These are phyloP conservation scores for Ciconia boyciana DNA, from an alignment of 2,113 vertebrate species.

Conservation along the genomic window DNA sequence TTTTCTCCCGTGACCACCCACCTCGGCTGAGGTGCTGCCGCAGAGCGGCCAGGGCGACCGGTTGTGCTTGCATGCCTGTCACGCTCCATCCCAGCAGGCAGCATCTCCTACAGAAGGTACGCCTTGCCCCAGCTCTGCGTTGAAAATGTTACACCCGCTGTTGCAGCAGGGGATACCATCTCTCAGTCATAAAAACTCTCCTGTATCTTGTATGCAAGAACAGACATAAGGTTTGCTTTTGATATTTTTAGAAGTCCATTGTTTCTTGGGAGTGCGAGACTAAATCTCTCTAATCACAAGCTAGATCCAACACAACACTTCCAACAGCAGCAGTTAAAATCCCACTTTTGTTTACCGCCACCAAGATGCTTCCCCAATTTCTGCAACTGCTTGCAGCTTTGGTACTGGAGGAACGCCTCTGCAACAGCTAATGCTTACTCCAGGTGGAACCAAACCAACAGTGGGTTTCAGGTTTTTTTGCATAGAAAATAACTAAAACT, in stretches of 20 bases:
- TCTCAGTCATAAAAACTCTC: accelerated
- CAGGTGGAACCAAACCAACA: not conserved
- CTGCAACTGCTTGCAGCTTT: not conserved
- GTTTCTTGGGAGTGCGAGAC: accelerated
- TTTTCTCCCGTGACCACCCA: accelerated
- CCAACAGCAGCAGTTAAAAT: not conserved
- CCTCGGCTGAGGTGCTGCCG: accelerated
- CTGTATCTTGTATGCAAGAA: not conserved
- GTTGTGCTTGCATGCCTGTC: accelerated
- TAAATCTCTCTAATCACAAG: not conserved
- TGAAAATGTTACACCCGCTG: accelerated
- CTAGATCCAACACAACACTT: not conserved
- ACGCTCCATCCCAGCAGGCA: not conserved
- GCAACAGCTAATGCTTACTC: not conserved
- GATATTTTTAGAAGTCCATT: not conserved
- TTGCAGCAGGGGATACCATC: not conserved
- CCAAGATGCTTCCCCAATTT: not conserved
- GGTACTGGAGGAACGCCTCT: not conserved
- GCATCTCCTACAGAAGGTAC: not conserved
- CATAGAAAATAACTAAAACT: not conserved
- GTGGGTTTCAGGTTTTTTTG: not conserved
- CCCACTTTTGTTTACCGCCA: not conserved
- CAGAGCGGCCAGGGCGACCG: accelerated
- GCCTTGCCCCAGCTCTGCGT: accelerated
- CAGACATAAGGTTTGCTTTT: not conserved